phyloP scores from a whole-genome alignment of 2,797 vertebrate genomes.

The Amblyraja radiata region DNA sequence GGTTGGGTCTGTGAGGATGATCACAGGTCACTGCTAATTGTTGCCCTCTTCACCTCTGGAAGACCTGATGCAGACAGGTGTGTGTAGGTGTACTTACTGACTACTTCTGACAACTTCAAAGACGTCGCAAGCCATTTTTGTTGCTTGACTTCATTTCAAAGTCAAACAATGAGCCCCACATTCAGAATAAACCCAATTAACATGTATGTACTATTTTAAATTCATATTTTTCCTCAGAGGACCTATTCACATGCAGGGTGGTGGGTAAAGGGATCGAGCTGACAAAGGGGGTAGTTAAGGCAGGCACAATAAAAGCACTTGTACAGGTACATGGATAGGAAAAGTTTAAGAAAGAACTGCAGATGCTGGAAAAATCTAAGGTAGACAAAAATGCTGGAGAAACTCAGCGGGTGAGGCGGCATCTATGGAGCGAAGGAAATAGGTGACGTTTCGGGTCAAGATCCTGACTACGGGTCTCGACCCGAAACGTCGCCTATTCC shows the following conservation, averaged over 20 bases:
- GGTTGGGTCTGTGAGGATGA: neutral
- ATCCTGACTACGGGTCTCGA: no score
- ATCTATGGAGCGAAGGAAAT: no score
- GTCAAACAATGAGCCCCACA: neutral
- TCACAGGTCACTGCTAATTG: conserved; percentile 29
- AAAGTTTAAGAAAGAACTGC: no score
- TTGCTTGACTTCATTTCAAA: conserved; percentile 27
- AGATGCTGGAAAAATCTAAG: no score
- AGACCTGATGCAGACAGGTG: conserved; percentile 34
- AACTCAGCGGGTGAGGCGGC: no score
- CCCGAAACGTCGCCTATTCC: no score
- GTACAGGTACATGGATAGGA: no score
- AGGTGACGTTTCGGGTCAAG: no score
- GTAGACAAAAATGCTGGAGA: no score
- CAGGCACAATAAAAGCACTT: no score
- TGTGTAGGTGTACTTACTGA: conserved; percentile 10
- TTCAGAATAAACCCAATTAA: neutral
- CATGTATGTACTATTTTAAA: neutral
- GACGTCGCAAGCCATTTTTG: neutral
- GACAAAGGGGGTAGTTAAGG: no score
- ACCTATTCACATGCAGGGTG: neutral
- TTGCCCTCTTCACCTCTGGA: conserved; percentile 14
- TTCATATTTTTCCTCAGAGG: neutral
- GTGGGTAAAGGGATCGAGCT: no score
- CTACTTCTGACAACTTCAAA: conserved; percentile 34